These are phyloP conservation scores for Pollenia griseotomentosa DNA, from an alignment of 2,888 invertebrate genomes.

Conservation along the genomic window DNA sequence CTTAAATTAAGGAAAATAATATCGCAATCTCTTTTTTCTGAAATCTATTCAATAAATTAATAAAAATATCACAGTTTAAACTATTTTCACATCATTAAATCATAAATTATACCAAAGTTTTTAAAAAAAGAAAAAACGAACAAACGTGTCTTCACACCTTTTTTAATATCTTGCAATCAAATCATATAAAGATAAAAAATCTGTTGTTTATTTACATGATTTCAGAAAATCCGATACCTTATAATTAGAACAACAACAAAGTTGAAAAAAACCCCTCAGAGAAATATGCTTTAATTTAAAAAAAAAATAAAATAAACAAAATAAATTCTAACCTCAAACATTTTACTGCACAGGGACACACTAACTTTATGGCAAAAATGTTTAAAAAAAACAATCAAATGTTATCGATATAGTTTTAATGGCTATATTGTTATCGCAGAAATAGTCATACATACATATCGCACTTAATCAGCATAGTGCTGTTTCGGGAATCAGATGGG, in stretches of 20 bases:
- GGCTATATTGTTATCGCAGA: slow-evolving; percentile 43
- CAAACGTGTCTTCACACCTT: slow-evolving; percentile 70
- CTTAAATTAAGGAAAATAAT: too few species aligned
- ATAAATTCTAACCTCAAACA: slow-evolving; percentile 2
- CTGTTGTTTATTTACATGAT: slow-evolving; percentile 22
- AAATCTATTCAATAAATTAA: not conserved
- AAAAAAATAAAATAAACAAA: slow-evolving; percentile 15
- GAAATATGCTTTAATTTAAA: slow-evolving; percentile 30
- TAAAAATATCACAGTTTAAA: not conserved
- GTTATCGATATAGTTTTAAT: slow-evolving; percentile 59
- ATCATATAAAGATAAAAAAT: slow-evolving; percentile 13
- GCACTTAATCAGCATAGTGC: not conserved
- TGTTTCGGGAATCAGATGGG: not conserved
- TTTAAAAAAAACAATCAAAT: slow-evolving; percentile 59
- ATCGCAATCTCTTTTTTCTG: too few species aligned
- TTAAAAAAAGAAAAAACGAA: slow-evolving; percentile 11
- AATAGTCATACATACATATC: slow-evolving; percentile 13
- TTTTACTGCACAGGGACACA: not conserved
- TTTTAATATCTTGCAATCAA: slow-evolving; percentile 47
- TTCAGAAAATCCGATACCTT: not conserved
- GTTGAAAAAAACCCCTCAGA: slow-evolving; percentile 22
- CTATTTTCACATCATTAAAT: slow-evolving; percentile 25
- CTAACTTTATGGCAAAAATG: slow-evolving; percentile 23
- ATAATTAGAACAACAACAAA: not conserved
- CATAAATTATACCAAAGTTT: slow-evolving; percentile 9